phyloP scores from a whole-genome alignment of 2,797 vertebrate species.

The Eutrigla gurnardus region DNA sequence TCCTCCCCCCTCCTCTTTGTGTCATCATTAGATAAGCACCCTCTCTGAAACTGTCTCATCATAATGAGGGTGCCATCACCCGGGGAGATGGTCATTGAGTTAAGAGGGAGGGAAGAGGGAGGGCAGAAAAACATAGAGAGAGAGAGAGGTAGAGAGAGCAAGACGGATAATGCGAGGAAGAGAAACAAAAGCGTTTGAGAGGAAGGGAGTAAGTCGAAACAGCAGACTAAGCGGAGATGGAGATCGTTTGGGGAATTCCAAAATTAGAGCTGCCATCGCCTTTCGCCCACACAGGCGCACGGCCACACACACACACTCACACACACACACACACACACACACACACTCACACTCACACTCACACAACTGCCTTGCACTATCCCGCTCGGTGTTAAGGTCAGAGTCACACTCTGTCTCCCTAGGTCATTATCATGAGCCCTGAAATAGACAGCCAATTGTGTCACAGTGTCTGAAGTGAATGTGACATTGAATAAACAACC shows the following conservation, averaged over 20 bases:
- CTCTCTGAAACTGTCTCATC: constrained; percentile 69
- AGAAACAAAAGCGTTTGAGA: constrained; percentile 73
- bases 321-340: background rate
- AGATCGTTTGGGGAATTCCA: constrained; percentile 81
- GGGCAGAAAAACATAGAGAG: constrained; percentile 39
- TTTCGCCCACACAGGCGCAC: constrained; percentile 37
- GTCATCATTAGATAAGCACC: constrained; percentile 75
- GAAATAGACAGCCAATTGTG: constrained; percentile 81
- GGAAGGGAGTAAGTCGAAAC: constrained; percentile 76
- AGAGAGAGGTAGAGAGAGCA: constrained; percentile 18
- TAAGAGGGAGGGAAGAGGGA: constrained; percentile 66
- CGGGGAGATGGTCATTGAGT: constrained; percentile 79
- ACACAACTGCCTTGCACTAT: constrained; percentile 36
- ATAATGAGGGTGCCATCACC: constrained; percentile 80
- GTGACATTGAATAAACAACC: constrained; percentile 80
- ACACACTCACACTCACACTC: background rate
- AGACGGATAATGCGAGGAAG: constrained; percentile 65
- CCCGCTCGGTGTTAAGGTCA: constrained; percentile 75
- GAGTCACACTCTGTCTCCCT: constrained; percentile 78
- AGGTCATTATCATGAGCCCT: constrained; percentile 78
- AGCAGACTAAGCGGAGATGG: constrained; percentile 75
- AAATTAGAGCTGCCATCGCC: constrained; percentile 74
- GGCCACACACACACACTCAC: constrained; percentile 14
- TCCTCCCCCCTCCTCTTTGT: constrained; percentile 44
- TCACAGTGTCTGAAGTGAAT: constrained; percentile 68